phyloP scores from a whole-genome alignment of 1,140 invertebrate genomes.

The Euwallacea similis region DNA sequence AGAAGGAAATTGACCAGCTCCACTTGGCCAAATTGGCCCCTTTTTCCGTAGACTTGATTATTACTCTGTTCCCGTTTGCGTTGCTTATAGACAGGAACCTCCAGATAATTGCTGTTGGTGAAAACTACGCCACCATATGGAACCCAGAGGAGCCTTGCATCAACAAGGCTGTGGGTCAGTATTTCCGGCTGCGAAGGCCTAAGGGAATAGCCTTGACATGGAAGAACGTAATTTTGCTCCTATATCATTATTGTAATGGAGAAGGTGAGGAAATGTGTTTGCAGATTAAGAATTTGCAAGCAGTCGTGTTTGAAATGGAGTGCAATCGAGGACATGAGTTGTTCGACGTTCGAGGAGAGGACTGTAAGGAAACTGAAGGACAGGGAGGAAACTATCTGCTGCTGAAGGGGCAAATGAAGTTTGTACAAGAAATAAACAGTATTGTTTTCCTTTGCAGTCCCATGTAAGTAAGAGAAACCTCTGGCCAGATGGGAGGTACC shows the following conservation, averaged over 20 bases:
- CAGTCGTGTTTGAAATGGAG: conserved; percentile 51
- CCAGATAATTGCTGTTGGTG: conserved; percentile 67
- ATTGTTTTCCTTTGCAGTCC: conserved; percentile 85
- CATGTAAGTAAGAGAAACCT: conserved; percentile 62
- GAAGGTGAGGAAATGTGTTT: conserved; percentile 9
- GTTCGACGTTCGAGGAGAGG: conserved; percentile 10
- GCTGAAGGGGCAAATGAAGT: conserved; percentile 82
- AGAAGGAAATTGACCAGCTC: conserved; percentile 27
- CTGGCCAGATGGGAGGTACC: background rate
- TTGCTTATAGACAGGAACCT: conserved; percentile 66
- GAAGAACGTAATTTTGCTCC: conserved; percentile 61
- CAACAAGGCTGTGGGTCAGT: conserved; percentile 65
- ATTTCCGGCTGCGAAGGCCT: conserved; percentile 73
- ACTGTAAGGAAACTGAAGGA: conserved; percentile 21
- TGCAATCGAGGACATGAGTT: conserved; percentile 42
- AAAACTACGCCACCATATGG: conserved; percentile 73
- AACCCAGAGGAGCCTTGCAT: conserved; percentile 64
- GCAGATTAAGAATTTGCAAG: conserved; percentile 44
- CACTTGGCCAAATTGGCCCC: conserved; percentile 37
- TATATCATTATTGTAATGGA: background rate
- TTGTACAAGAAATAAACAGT: conserved; percentile 73
- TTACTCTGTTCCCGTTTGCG: conserved; percentile 78
- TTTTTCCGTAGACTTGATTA: conserved; percentile 68
- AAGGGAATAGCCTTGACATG: conserved; percentile 74
- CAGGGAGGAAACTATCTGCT: conserved; percentile 57